Evolutionary conservation across 2,113 vertebrate genomes (phyloP), one percentile per base, ranked within the genome.

Genomic region (Proteles cristata): DNA sequence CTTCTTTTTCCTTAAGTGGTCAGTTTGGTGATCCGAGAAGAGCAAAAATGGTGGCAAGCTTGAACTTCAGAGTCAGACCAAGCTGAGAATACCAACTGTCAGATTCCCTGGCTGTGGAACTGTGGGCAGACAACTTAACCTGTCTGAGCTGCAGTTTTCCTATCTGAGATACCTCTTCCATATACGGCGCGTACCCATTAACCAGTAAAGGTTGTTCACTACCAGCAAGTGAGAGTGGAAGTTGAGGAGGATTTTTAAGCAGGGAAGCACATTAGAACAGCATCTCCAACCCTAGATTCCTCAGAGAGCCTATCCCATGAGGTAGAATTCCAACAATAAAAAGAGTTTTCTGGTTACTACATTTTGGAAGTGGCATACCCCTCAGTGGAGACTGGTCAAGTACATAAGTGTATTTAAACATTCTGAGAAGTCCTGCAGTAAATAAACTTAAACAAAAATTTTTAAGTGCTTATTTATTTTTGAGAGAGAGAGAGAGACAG

Each of bases 301-400:
- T 95, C 19, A 79, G 39, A 83, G 45, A 79, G 33, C 43, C 63
- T 90, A 48, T 53, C 26, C 33, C 11, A 73, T 83, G 65, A 92
- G 90, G 82, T 69, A 86, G 81, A 95, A 97, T 85, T 93, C 53
- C 33, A 93, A 79, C 87, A 91, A 48, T 11, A 69, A 74, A n/a
- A 95, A 73, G 50, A 45, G n/a, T 68, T 87, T 80, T 84, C 23
- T 45, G 33, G 61, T 39, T 6, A 73, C 9, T 69, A 3, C 33
- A 7, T 65, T 87, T 68, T 91, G 53, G 88, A 88, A 94, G 94
- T 66, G 23, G 8, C n/a, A 0, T 81, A 16, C 81, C 31, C 43
- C 7, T 4, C 21, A 5, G 63, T 53, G 12, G n/a, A 94, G 81
- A 73, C 0, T 21, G 48, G 84, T 55, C 12, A 82, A 86, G 87